Percentiles rank a stretch among this genome's conserved stretches.
Conservation (phyloP, 2,113 vertebrate genomes). For the Oryctolagus cuniculus region DNA sequence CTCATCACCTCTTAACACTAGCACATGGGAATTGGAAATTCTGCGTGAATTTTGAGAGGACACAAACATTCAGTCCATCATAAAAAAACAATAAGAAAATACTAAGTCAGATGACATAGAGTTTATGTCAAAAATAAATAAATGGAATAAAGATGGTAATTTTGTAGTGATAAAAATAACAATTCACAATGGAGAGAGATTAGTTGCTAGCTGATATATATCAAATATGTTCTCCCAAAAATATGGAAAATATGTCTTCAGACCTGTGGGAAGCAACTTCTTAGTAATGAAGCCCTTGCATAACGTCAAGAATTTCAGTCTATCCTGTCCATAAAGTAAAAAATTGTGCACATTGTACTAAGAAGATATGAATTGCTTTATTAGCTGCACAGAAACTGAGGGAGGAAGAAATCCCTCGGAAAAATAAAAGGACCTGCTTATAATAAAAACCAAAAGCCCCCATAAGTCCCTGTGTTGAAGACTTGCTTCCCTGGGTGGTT, state of each 20-base stretch:
- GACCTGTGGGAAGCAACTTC: neutral
- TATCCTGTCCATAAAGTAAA: neutral
- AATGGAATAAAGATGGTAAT: neutral
- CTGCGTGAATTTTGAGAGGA: too few relatives aligned
- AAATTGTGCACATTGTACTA: neutral
- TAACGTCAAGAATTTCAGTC: neutral
- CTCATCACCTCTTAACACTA: neutral
- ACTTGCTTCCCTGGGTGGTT: too few relatives aligned
- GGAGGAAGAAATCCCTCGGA: neutral
- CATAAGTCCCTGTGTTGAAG: too few relatives aligned
- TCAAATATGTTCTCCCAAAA: neutral
- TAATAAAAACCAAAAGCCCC: neutral
- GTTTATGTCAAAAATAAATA: neutral
- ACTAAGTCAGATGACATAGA: neutral
- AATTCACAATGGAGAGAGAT: neutral
- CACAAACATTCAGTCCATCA: neutral
- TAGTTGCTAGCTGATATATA: neutral
- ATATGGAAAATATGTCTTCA: neutral
- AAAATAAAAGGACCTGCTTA: conserved; percentile 4
- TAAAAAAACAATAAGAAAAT: neutral
- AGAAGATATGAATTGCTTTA: neutral
- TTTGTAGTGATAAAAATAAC: neutral
- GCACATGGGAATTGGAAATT: too few relatives aligned
- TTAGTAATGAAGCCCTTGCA: neutral
- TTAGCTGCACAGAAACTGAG: neutral